Evolutionary conservation across 2,113 vertebrate genomes (phyloP).

Genomic region (Melospiza georgiana): DNA sequence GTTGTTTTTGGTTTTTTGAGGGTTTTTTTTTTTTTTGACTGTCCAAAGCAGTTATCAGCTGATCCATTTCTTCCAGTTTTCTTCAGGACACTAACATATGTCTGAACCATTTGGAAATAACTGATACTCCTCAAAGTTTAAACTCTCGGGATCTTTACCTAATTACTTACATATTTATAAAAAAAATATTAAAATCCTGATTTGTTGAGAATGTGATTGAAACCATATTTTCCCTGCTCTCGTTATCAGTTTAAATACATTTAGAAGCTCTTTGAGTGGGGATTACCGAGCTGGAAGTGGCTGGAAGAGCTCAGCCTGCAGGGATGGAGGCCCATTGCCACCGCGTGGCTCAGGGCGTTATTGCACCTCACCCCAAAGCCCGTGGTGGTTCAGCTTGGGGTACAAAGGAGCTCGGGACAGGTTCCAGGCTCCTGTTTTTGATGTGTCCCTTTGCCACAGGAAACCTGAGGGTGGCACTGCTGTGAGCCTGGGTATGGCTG

Average conservation of each 20-base stretch:
- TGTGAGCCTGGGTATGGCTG: background rate
- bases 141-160: conserved; percentile 44
- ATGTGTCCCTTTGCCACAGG: background rate
- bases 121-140: conserved; percentile 29
- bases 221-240: conserved; percentile 27
- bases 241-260: conserved; percentile 40
- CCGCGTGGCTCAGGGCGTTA: conserved; percentile 28
- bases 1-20: background rate
- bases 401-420: background rate
- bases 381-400: background rate
- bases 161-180: conserved; percentile 64
- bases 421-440: background rate
- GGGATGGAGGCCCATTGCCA: conserved; percentile 55
- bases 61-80: conserved; percentile 54
- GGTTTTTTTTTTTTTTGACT: background rate
- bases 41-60: conserved; percentile 23
- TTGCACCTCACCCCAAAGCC: background rate
- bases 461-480: background rate
- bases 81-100: conserved; percentile 33
- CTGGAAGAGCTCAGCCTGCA: background rate
- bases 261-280: conserved; percentile 11
- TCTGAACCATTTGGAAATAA: conserved; percentile 45
- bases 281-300: background rate
- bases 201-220: conserved; percentile 52
- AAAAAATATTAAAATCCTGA: background rate